These are phyloP conservation scores for Pentamera pediparva DNA, from an alignment of 53 echinoderm and acorn worm genomes.

Conservation along the genomic window DNA sequence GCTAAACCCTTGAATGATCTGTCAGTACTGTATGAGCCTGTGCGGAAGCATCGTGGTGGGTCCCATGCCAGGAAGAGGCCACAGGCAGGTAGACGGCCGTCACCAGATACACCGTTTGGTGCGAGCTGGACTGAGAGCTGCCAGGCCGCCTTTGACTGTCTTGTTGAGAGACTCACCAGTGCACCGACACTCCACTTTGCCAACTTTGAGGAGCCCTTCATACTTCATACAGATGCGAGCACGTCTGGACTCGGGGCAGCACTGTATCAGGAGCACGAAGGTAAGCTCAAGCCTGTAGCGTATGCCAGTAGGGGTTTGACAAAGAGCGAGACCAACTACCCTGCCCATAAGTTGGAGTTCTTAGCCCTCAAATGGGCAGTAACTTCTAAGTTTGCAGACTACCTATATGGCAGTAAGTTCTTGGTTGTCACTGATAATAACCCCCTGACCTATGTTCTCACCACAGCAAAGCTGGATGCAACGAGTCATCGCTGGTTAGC, in stretches of 20 bases:
- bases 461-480: conserved; percentile 52
- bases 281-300: conserved; percentile 48
- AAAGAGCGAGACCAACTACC: conserved; percentile 47
- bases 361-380: conserved; percentile 39
- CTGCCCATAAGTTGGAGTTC: conserved; percentile 47
- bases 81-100: conserved; percentile 21
- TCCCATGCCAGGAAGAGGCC: background rate
- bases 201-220: conserved; percentile 49
- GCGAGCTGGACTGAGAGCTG: conserved; percentile 41
- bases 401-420: conserved; percentile 40
- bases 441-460: conserved; percentile 52
- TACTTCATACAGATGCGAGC: conserved; percentile 65
- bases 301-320: conserved; percentile 58
- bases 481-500: conserved; percentile 55
- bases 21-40: conserved; percentile 1
- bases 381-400: conserved; percentile 49
- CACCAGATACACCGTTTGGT: conserved; percentile 42
- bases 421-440: conserved; percentile 34
- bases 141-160: conserved; percentile 52
- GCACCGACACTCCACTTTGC: conserved; percentile 54
- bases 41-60: conserved; percentile 2
- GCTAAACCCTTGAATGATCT: conserved; percentile 54
- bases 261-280: conserved; percentile 50
- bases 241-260: conserved; percentile 50
- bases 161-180: conserved; percentile 40